Percentiles rank a stretch among this genome's conserved stretches.
Evolutionary conservation across 2,888 invertebrate species (phyloP).

Genomic region (Biston betularia): DNA sequence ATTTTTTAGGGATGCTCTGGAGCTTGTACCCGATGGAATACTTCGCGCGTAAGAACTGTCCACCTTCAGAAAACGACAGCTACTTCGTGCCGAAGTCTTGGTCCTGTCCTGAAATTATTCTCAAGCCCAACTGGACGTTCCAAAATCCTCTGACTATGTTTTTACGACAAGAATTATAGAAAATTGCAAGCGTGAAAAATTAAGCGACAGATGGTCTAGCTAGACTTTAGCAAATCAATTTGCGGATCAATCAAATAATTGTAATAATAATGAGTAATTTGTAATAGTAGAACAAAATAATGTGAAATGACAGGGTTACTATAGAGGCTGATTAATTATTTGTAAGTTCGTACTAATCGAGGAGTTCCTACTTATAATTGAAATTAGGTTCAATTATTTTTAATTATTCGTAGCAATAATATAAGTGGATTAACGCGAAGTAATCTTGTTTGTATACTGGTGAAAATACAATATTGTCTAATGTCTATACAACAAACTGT

Average conservation of each 20-base stretch:
- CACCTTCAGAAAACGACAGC: conserved; percentile 76
- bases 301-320: background rate
- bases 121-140: conserved; percentile 79
- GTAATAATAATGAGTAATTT: background rate
- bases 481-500: background rate
- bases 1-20: conserved; percentile 84
- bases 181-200: background rate
- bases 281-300: background rate
- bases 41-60: conserved; percentile 92
- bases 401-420: background rate
- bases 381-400: background rate
- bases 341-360: background rate
- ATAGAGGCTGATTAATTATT: conserved; percentile 11
- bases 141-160: conserved; percentile 62
- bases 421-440: background rate
- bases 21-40: conserved; percentile 95
- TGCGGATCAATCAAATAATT: too few species aligned
- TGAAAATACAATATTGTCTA: background rate
- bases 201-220: background rate
- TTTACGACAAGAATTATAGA: conserved; percentile 9
- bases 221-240: too few species aligned
- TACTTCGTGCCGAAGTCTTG: conserved; percentile 81
- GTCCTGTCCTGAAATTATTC: conserved; percentile 76
- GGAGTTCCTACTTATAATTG: conserved; percentile 1
- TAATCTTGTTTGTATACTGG: background rate